These are phyloP conservation scores for Epinephelus malabaricus DNA, from an alignment of 2,797 vertebrate genomes.

Conservation along the genomic window DNA sequence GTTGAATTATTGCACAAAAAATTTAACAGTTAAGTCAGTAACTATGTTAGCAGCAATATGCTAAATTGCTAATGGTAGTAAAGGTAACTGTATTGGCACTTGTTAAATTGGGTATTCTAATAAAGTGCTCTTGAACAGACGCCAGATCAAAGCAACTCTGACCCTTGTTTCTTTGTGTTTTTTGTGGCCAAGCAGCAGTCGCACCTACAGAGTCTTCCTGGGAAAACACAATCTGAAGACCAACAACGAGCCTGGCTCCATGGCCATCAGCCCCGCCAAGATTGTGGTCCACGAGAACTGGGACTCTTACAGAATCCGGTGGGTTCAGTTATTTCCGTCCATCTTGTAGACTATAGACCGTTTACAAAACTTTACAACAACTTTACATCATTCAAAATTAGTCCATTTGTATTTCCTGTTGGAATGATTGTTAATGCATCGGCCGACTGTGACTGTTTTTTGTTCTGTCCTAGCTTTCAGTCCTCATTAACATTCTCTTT, in stretches of 20 bases:
- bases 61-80: not conserved
- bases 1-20: too few species aligned
- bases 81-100: not conserved
- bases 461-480: not conserved
- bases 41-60: not conserved
- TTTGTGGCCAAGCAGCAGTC: constrained; percentile 76
- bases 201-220: constrained; percentile 87
- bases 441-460: not conserved
- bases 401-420: too few species aligned
- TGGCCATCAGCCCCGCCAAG: constrained; percentile 81
- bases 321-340: not conserved
- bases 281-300: constrained; percentile 87
- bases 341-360: not conserved
- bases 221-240: constrained; percentile 87
- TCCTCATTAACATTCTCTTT: not conserved
- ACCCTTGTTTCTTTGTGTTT: constrained; percentile 17
- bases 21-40: too few species aligned
- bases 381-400: too few species aligned
- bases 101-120: not conserved
- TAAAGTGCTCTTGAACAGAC: not conserved
- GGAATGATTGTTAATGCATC: too few species aligned
- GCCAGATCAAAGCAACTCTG: not conserved
- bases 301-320: constrained; percentile 87
- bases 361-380: too few species aligned
- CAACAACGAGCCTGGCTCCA: constrained; percentile 77